phyloP scores from a whole-genome alignment of 2,888 invertebrate species.

The Caenorhabditis afra region DNA sequence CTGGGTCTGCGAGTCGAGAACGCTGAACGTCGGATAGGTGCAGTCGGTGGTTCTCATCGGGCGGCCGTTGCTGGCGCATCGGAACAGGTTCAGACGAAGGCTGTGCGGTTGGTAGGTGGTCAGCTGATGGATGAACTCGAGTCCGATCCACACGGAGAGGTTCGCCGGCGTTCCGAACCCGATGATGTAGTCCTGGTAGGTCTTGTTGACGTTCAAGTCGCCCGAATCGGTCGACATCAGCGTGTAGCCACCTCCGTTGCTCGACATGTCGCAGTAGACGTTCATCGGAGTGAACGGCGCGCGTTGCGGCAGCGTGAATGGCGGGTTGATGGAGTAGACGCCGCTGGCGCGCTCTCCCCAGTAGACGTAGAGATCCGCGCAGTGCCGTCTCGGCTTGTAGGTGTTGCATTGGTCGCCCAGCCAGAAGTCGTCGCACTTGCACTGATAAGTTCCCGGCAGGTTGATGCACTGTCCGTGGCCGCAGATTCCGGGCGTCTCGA shows the following conservation, averaged over 20 bases:
- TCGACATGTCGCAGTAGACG: conserved; percentile 65
- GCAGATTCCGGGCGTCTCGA: conserved; percentile 80
- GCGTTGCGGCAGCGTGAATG: conserved; percentile 37
- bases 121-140: conserved; percentile 68
- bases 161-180: conserved; percentile 68
- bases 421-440: conserved; percentile 76
- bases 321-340: conserved; percentile 62
- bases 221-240: conserved; percentile 63
- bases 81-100: conserved; percentile 66
- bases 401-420: conserved; percentile 65
- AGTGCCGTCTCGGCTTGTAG: conserved; percentile 70
- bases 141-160: conserved; percentile 67
- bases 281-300: conserved; percentile 41
- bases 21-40: conserved; percentile 65
- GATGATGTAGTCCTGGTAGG: conserved; percentile 37
- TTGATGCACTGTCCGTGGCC: conserved; percentile 86
- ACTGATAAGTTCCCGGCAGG: conserved; percentile 86
- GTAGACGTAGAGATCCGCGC: conserved; percentile 73
- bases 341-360: conserved; percentile 60
- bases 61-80: conserved; percentile 62
- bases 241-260: conserved; percentile 70
- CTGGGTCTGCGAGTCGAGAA: conserved; percentile 54
- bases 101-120: conserved; percentile 65
- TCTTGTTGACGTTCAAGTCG: conserved; percentile 55
- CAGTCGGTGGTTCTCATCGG: conserved; percentile 64